Conservation (phyloP, 2,888 invertebrate genomes). For the Cyclophora punctaria region DNA sequence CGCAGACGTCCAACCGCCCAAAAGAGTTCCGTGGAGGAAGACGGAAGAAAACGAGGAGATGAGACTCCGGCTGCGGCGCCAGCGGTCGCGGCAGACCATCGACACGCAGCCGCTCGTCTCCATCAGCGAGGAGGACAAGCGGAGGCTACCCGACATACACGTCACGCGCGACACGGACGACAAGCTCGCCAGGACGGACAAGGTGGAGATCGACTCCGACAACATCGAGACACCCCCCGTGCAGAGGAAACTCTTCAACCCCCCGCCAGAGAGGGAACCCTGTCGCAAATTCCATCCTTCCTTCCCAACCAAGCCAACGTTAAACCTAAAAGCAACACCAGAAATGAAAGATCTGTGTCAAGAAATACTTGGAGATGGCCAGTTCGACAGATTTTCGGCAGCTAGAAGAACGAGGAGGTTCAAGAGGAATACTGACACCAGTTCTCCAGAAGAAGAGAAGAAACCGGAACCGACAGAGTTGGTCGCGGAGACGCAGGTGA, state of each 20-base stretch:
- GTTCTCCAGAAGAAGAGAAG: constrained; percentile 74
- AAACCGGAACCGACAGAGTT: constrained; percentile 60
- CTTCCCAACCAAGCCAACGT: constrained; percentile 31
- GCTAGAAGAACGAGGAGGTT: constrained; percentile 88
- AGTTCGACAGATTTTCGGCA: constrained; percentile 89
- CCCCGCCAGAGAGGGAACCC: constrained; percentile 77
- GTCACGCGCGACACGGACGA: constrained; percentile 40
- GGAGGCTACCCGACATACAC: constrained; percentile 68
- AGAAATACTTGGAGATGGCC: constrained; percentile 81
- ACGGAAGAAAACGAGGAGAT: constrained; percentile 81
- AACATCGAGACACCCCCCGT: constrained; percentile 93
- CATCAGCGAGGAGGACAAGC: constrained; percentile 78
- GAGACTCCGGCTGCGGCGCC: constrained; percentile 71
- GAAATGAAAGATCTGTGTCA: constrained; percentile 66
- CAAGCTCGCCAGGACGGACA: constrained; percentile 63
- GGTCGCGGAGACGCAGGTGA: constrained; percentile 71
- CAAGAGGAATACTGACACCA: constrained; percentile 78
- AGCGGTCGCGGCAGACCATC: constrained; percentile 71
- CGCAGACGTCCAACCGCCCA: constrained; percentile 80
- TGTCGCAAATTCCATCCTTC: constrained; percentile 71
- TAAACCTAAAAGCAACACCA: constrained; percentile 43
- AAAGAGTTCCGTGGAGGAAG: constrained; percentile 84
- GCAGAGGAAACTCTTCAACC: constrained; percentile 80
- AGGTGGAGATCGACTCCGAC: constrained; percentile 90
- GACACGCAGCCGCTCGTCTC: constrained; percentile 66